Evolutionary conservation across 2,797 vertebrate genomes (phyloP).

Genomic region (Cyprinella venusta): DNA sequence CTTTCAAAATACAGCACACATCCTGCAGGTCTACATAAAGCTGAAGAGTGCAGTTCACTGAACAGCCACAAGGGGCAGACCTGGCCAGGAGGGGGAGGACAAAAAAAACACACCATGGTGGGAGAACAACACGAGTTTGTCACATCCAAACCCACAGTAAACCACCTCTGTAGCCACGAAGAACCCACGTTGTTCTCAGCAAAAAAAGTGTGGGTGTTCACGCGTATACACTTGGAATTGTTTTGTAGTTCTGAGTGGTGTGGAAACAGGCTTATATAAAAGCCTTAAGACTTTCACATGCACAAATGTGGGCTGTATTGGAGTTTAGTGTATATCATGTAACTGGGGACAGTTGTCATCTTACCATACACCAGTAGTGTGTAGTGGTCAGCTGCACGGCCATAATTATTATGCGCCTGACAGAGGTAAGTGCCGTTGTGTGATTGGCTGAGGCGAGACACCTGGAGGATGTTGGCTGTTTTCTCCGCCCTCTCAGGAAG

Average conservation of each 20-base stretch:
- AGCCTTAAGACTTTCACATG: background rate
- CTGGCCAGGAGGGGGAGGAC: background rate
- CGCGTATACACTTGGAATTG: background rate
- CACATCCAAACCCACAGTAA: slow-evolving; percentile 9
- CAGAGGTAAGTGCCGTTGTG: slow-evolving; percentile 92
- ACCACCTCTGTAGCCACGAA: background rate
- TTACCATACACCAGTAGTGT: slow-evolving; percentile 91
- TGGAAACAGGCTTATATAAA: slow-evolving; percentile 9
- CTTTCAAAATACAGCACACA: slow-evolving; percentile 52
- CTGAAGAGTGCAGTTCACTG: slow-evolving; percentile 33
- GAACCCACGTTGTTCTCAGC: slow-evolving; percentile 40
- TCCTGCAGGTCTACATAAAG: slow-evolving; percentile 4
- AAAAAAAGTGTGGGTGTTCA: slow-evolving; percentile 24
- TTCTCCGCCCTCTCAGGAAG: slow-evolving; percentile 87
- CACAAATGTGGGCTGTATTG: background rate
- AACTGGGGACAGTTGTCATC: slow-evolving; percentile 43
- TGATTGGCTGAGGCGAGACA: slow-evolving; percentile 85
- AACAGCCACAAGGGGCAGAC: slow-evolving; percentile 38
- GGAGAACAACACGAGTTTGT: slow-evolving; percentile 5
- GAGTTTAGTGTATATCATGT: background rate
- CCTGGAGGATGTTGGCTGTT: slow-evolving; percentile 82
- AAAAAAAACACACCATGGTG: background rate
- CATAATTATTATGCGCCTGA: slow-evolving; percentile 88
- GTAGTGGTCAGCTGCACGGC: slow-evolving; percentile 89
- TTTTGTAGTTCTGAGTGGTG: background rate